Evolutionary conservation across 1,140 invertebrate genomes (phyloP).

Genomic region (Hycleus cichorii): DNA sequence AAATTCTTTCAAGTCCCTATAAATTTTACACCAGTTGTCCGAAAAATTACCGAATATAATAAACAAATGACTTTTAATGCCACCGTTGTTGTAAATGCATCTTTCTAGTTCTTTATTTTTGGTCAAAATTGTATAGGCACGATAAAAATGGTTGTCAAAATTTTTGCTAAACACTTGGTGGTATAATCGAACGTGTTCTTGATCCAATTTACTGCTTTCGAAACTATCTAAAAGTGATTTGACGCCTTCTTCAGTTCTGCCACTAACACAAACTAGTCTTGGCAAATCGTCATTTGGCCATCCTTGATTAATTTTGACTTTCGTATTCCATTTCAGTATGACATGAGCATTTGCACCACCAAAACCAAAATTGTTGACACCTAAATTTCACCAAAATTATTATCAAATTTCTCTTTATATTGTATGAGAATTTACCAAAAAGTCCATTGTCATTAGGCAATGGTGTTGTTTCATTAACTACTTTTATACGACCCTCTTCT

Average conservation of each 20-base stretch:
- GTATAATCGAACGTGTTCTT: too few relatives aligned
- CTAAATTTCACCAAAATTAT: too few relatives aligned
- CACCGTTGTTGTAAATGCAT: conserved; percentile 31
- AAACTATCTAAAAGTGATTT: too few relatives aligned
- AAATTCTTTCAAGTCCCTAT: too few relatives aligned
- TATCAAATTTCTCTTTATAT: conserved; percentile 37
- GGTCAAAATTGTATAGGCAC: too few relatives aligned
- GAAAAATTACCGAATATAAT: conserved; percentile 58
- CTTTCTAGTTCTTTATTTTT: too few relatives aligned
- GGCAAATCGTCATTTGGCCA: conserved; percentile 44
- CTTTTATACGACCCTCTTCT: conserved; percentile 58
- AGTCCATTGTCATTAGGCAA: conserved; percentile 48
- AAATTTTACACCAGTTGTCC: conserved; percentile 1
- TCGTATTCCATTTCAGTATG: conserved; percentile 51
- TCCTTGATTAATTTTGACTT: conserved; percentile 44
- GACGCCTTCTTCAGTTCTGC: conserved; percentile 50
- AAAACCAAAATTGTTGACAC: conserved; percentile 56
- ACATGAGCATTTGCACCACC: conserved; percentile 60
- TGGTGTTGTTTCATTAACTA: conserved; percentile 58
- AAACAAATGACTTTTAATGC: conserved; percentile 56
- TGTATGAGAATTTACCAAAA: too few relatives aligned
- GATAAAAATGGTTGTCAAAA: too few relatives aligned
- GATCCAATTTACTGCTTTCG: too few relatives aligned
- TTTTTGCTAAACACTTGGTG: too few relatives aligned
- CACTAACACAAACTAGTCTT: conserved; percentile 54